A percentile compares a stretch with the other conserved stretches of the same genome.
phyloP scores from a whole-genome alignment of 2,888 invertebrate genomes.

The Cryptocephalus primarius region DNA sequence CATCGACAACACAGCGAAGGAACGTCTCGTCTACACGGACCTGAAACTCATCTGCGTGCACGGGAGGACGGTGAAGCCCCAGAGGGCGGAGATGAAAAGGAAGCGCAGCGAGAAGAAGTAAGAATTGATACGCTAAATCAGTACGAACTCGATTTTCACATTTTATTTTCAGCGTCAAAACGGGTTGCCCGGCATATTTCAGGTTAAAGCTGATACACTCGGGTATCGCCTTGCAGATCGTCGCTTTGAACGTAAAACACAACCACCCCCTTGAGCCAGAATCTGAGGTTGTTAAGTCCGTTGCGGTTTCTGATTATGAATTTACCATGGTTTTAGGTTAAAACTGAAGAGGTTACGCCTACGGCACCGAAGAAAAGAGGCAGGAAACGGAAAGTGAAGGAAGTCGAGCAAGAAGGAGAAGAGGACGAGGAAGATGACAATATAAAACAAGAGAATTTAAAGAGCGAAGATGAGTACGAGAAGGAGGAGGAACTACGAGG shows the following conservation, averaged over 20 bases:
- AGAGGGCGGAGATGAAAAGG: conserved; percentile 7
- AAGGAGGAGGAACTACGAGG: no score
- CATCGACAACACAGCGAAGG: conserved; percentile 6
- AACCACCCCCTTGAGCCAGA: conserved; percentile 7
- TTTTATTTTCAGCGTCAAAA: conserved; percentile 7
- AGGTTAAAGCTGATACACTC: conserved; percentile 9
- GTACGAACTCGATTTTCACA: neutral
- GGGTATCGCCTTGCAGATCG: conserved; percentile 10
- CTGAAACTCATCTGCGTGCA: conserved; percentile 16
- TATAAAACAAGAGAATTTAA: no score
- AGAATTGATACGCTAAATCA: neutral
- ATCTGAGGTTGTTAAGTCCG: neutral
- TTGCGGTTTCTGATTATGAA: conserved; percentile 36
- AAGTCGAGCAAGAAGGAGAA: no score
- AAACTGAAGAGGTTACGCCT: neutral
- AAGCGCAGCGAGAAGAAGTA: conserved; percentile 9
- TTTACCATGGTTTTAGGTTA: conserved; percentile 60
- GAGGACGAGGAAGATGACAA: no score
- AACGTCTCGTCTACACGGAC: conserved; percentile 16
- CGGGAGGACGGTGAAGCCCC: conserved; percentile 13
- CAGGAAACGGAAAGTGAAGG: no score
- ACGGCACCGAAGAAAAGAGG: no score
- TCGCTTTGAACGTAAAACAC: conserved; percentile 10
- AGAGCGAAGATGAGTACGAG: no score
- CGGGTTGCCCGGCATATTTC: conserved; percentile 12